Conservation (phyloP, 2,797 vertebrate species). For the Diceros bicornis region DNA sequence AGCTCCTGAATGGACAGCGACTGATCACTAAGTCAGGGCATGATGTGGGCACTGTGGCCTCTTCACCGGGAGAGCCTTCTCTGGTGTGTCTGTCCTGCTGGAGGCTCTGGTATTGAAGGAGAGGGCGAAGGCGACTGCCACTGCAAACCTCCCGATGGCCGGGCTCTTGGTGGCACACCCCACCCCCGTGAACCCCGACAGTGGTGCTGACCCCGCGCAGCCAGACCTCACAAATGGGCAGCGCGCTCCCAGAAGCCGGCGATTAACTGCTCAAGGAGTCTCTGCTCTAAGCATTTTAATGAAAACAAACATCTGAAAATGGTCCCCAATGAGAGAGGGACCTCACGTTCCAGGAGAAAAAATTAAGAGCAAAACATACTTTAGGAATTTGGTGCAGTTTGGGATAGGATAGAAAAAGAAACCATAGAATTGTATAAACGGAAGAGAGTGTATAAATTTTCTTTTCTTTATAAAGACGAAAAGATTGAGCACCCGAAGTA, state of each 20-base stretch:
- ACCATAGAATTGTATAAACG: neutral
- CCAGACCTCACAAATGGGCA: neutral
- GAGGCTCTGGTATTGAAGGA: neutral
- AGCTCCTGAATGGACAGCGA: neutral
- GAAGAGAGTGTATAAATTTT: neutral
- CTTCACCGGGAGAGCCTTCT: neutral
- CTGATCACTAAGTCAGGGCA: too few species aligned
- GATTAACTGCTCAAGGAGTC: rapidly evolving
- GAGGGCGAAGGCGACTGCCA: too few species aligned
- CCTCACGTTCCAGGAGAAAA: neutral
- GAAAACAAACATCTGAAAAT: neutral
- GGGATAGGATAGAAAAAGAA: neutral
- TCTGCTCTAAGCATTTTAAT: neutral
- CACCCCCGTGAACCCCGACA: neutral
- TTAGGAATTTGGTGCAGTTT: neutral
- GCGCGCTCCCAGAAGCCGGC: neutral
- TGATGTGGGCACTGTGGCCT: neutral
- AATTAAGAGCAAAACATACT: neutral
- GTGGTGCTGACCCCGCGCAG: neutral
- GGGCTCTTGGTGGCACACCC: neutral
- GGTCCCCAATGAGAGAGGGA: neutral
- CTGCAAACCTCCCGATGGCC: neutral
- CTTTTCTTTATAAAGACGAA: neutral
- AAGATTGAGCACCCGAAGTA: neutral
- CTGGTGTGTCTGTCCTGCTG: neutral